Base-by-base conservation (phyloP, 2,797 vertebrate genomes). In the Tokudaia muenninki region DNA sequence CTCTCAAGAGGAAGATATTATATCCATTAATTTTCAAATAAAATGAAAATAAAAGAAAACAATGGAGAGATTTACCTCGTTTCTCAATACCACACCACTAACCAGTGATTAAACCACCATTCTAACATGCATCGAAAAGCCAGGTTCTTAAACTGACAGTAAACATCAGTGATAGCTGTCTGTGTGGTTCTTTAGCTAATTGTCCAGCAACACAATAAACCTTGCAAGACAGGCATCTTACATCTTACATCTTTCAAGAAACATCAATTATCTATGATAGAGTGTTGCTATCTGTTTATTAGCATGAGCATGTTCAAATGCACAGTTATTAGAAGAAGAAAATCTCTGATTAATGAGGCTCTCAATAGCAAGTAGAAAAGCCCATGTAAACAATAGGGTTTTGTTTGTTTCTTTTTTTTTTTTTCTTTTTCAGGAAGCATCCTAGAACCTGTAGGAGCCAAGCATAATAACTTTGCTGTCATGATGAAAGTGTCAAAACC, bases 381-480 rank as follows among this genome's bases (percentile, higher is more conserved):
- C 22, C 22, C 87, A 6, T 65, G 11, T 50, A 41, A 87, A 59
- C 34, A 61, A 9, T 19, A 86, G 22, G 31, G 9, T 31, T 4
- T n/a, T 67, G 11, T 41, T 61, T 63, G 14, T 34, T 1, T 47
- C 8, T 5, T 52, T 6, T 52, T 52, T 52, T 52, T 10, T 59
- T 59, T 70, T 21, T 31, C 17, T 34, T n/a, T 47, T 86, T 26
- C 55, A 59, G 84, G 47, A 80, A 82, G 96, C 10, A 88, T 97
- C 24, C 83, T 95, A 59, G 47, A 91, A 93, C 79, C 86, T 92
- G 92, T 77, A 92, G 50, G 47, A 34, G 24, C 92, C 16, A 41
- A 90, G 63, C 47, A 63, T 14, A 91, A 37, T 91, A 92, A 88
- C 95, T 94, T 97, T 94, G 91, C 96, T 10, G 70, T 97, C 59